Base-by-base conservation (phyloP, 2,888 invertebrate genomes). In the Salticus scenicus region DNA sequence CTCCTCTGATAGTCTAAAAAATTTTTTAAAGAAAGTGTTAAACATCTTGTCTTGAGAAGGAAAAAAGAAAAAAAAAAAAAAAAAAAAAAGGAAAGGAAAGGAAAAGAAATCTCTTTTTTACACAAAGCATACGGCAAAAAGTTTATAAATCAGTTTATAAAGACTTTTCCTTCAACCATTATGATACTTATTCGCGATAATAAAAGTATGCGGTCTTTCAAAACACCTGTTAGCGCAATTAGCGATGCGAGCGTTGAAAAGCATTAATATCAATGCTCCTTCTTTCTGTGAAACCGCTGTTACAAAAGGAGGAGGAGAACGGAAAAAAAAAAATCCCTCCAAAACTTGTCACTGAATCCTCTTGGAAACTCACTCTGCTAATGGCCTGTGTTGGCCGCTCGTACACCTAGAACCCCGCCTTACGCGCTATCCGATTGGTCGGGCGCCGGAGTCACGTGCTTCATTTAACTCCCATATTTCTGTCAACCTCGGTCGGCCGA, bases 401-500 rank as follows among this genome's bases (percentile, higher is more conserved):
- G 47, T 51, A 79, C 63, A 64, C 70, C 73, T 72, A 47, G 72
- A 77, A 73, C 83, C 57, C 75, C 78, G 86, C 82, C 83, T 75
- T 57, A 71, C 69, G 42, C 75, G 73, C 69, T 28, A 42, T 75
- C 51, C 76, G 57, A 87, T 87, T 87, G 87, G 87, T 69, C 76
- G 84, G 71, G 42, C 67, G 63, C 47, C 28, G 20, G 51, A 70
- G 84, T 83, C 87, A 87, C 87, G 87, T 87, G 87, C 81, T 84
- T 76, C 83, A 80, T 87, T 87, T 87, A 87, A 87, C 87, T 87
- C 87, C 81, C 85, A 85, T 87, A 87, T 85, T 87, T 74, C 87
- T 85, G 87, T 87, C 87, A 87, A 85, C 70, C 83, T 78, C 64
- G 81, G 77, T 78, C 81, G 70, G 57, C 57, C 75, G 85, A 87